A percentile compares a stretch with the other conserved stretches of the same genome.
Conservation (phyloP, 2,797 vertebrate species). For the Melanotaenia boesemani region DNA sequence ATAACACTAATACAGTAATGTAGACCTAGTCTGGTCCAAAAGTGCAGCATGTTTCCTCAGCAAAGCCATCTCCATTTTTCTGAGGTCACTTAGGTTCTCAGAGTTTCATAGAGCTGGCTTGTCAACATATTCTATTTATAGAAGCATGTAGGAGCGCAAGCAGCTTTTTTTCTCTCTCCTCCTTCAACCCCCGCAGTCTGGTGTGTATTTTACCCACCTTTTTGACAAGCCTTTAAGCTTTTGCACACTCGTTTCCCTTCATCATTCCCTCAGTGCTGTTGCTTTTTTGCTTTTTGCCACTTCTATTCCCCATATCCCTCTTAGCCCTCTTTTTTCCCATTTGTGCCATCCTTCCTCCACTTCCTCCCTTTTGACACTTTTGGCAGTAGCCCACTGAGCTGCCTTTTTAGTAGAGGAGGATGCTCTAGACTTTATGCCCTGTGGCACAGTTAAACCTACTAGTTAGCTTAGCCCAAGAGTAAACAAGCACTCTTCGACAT, state of each 20-base stretch:
- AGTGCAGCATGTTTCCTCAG: constrained; percentile 24
- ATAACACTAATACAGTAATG: too few species aligned
- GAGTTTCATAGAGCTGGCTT: constrained; percentile 25
- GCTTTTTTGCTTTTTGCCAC: background rate
- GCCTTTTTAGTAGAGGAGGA: constrained; percentile 32
- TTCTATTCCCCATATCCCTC: background rate
- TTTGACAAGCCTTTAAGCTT: constrained; percentile 27
- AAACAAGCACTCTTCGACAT: constrained; percentile 12
- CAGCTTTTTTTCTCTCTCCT: constrained; percentile 6
- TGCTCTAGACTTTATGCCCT: constrained; percentile 33
- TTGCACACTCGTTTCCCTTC: constrained; percentile 27
- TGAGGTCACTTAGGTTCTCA: constrained; percentile 33
- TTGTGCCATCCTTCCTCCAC: background rate
- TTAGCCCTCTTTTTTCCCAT: constrained; percentile 24
- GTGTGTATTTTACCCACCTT: constrained; percentile 23
- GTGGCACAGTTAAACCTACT: constrained; percentile 31
- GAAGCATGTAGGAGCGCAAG: constrained; percentile 25
- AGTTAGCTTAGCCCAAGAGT: constrained; percentile 21
- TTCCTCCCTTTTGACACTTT: constrained; percentile 33
- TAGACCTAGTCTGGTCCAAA: too few species aligned
- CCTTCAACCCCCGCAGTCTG: constrained; percentile 20
- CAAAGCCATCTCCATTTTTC: constrained; percentile 20
- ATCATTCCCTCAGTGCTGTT: background rate
- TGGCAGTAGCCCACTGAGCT: constrained; percentile 40
- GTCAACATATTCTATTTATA: constrained; percentile 61